phyloP scores from a whole-genome alignment of 2,113 vertebrate species.

The Mormoops blainvillei region DNA sequence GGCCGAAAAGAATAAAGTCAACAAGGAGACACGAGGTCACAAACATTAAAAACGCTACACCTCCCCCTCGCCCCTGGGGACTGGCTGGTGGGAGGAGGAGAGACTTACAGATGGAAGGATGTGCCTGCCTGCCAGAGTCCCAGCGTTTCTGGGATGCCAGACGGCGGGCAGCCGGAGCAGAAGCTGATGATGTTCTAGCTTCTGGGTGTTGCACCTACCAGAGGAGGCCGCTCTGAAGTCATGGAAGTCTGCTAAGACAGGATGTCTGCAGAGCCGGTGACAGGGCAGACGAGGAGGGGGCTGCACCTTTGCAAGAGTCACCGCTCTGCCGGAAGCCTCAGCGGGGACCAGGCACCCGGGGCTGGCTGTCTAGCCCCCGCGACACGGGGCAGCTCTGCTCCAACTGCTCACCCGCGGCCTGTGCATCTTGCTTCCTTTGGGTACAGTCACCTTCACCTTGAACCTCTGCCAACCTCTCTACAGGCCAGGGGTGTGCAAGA shows the following conservation, averaged over 20 bases:
- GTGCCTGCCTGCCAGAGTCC: background rate
- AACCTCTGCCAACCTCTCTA: background rate
- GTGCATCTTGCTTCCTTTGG: background rate
- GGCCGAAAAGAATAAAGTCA: background rate
- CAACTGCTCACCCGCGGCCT: fast-evolving
- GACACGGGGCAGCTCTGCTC: background rate
- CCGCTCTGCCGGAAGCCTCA: background rate
- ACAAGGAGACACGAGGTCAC: background rate
- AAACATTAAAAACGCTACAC: background rate
- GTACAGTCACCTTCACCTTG: background rate
- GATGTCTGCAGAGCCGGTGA: slow-evolving; percentile 11
- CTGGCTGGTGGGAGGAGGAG: background rate
- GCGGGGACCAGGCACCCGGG: background rate
- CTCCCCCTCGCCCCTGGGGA: background rate
- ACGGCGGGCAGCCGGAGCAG: background rate
- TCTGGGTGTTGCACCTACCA: slow-evolving; percentile 29
- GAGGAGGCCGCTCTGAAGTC: slow-evolving; percentile 4
- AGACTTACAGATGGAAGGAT: background rate
- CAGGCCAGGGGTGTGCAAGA: background rate
- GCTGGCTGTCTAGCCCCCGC: background rate
- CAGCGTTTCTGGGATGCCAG: background rate
- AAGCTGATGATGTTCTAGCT: background rate
- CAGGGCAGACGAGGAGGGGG: background rate
- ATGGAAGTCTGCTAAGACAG: slow-evolving; percentile 9
- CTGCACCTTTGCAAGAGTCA: background rate